These are phyloP conservation scores for Pardalotus punctatus DNA, from an alignment of 2,113 vertebrate species.

Conservation along the genomic window DNA sequence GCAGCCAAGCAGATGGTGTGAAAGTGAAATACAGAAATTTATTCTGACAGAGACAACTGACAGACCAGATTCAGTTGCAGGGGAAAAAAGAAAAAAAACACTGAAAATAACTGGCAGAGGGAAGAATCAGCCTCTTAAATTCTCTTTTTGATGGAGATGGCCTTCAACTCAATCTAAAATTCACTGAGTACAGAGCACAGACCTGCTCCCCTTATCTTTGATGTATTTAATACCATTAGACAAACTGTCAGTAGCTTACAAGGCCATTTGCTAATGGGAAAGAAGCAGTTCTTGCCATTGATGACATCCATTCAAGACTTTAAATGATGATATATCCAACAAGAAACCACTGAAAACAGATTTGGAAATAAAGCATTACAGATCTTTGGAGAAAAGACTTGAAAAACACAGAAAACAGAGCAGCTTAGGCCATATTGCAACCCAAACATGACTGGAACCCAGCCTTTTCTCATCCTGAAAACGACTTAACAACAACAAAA, in stretches of 20 bases:
- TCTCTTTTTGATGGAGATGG: neutral
- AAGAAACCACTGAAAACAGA: neutral
- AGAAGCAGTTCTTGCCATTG: neutral
- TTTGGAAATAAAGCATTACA: neutral
- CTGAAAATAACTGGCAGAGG: neutral
- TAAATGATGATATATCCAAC: neutral
- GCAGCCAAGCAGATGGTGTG: conserved; percentile 29
- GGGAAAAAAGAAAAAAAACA: neutral
- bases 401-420: neutral
- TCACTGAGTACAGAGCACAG: neutral
- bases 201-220: neutral
- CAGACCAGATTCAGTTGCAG: neutral
- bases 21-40: neutral
- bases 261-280: neutral
- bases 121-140: neutral
- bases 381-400: neutral
- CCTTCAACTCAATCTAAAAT: neutral
- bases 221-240: neutral
- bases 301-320: neutral
- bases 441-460: neutral
- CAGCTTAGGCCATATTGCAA: neutral
- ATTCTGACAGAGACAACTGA: conserved; percentile 35
- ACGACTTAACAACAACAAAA: neutral
- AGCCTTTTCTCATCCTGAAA: neutral
- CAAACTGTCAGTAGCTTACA: neutral